phyloP scores from a whole-genome alignment of 2,888 invertebrate genomes.

The Poecilobothrus nobilitatus region DNA sequence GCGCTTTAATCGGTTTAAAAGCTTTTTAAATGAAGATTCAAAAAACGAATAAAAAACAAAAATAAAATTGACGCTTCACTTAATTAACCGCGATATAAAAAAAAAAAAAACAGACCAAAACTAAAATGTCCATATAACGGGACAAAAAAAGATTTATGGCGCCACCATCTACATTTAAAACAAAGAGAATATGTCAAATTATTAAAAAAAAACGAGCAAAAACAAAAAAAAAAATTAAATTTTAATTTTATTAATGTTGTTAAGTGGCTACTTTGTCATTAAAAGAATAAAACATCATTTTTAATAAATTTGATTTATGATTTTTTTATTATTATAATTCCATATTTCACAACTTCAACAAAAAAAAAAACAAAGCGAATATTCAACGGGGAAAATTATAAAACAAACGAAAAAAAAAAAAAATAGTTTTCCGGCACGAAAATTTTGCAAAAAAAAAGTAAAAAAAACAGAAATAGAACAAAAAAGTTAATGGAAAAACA shows the following conservation, averaged over 20 bases:
- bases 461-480: no score
- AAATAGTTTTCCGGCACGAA: no score
- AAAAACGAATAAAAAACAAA: no score
- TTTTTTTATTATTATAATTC: neutral
- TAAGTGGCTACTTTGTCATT: slow-evolving; percentile 6
- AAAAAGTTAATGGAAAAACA: no score
- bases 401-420: no score
- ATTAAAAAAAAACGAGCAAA: no score
- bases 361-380: no score
- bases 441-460: no score
- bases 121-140: neutral
- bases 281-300: neutral
- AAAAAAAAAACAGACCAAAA: neutral
- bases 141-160: neutral
- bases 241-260: slow-evolving; percentile 1
- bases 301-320: neutral
- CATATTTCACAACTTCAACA: no score
- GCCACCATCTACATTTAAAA: neutral
- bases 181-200: neutral
- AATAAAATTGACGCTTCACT: neutral
- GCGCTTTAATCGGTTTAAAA: neutral
- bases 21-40: neutral
- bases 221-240: neutral
- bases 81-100: neutral
- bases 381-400: no score